Percentiles rank a stretch among this genome's conserved stretches.
phyloP scores from a whole-genome alignment of 2,113 vertebrate species.

The Triplophysa dalaica region DNA sequence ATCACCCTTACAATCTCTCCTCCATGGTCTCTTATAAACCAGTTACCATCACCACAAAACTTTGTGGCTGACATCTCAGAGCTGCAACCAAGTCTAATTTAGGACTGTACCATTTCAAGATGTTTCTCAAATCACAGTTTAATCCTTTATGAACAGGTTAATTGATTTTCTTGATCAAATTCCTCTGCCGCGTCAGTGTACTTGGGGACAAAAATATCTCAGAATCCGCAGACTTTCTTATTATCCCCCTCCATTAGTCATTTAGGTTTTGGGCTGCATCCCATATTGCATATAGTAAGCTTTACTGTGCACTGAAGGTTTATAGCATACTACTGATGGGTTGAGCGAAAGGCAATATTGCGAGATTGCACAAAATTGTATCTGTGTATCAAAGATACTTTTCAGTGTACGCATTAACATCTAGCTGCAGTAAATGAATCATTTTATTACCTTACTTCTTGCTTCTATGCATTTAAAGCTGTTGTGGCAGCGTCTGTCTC shows the following conservation, averaged over 20 bases:
- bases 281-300: not conserved
- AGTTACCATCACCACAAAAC: conserved; percentile 4
- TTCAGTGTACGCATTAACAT: no score
- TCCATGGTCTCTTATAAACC: not conserved
- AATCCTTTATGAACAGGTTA: not conserved
- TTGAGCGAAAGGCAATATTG: no score
- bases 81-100: not conserved
- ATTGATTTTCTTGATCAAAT: conserved; percentile 17
- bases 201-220: conserved; percentile 3
- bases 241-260: not conserved
- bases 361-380: no score
- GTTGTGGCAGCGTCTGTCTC: no score
- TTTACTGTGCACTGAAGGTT: not conserved
- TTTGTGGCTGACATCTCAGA: conserved; percentile 4
- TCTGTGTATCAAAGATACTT: no score
- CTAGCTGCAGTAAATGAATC: no score
- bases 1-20: not conserved
- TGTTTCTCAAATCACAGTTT: not conserved
- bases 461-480: no score
- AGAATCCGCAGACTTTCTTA: not conserved
- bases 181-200: not conserved
- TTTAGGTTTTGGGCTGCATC: not conserved
- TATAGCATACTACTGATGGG: no score
- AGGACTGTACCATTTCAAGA: not conserved
- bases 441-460: no score